Evolutionary conservation across 2,113 vertebrate genomes (phyloP).

Genomic region (Chloropsis cyanopogon): DNA sequence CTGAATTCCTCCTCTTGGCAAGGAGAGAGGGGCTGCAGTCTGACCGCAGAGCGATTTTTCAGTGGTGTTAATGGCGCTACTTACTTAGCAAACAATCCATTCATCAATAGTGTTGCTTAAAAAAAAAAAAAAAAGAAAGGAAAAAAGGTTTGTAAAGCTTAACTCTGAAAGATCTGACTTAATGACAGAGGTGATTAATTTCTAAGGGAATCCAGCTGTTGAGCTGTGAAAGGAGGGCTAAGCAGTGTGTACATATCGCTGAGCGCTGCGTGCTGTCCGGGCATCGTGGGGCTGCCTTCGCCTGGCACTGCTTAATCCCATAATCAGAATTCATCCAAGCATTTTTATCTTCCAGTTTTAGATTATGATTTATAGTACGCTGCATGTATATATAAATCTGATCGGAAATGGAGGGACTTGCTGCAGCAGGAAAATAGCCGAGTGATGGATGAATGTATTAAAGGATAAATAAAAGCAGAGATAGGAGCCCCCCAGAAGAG

Average conservation of each 20-base stretch:
- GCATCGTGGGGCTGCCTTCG: background rate
- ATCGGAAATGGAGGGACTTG: background rate
- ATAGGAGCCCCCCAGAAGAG: background rate
- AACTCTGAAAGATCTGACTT: conserved; percentile 55
- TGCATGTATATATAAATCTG: background rate
- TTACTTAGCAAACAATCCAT: conserved; percentile 47
- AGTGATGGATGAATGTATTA: background rate
- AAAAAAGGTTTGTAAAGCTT: conserved; percentile 42
- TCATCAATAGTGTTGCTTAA: conserved; percentile 41
- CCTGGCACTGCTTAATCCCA: background rate
- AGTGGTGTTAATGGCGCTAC: background rate
- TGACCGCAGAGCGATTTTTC: background rate
- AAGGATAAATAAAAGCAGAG: background rate
- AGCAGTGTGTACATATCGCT: background rate
- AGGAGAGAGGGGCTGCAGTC: background rate
- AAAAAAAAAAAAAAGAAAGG: background rate
- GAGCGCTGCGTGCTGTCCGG: background rate
- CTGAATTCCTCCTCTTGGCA: background rate
- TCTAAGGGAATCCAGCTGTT: conserved; percentile 49
- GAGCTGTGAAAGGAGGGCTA: conserved; percentile 27
- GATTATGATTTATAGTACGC: background rate
- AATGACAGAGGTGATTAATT: conserved; percentile 67
- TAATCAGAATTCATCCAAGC: conserved; percentile 35
- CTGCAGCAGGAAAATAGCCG: background rate
- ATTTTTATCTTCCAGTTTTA: conserved; percentile 10